phyloP scores from a whole-genome alignment of 1,140 invertebrate genomes.

The Drosophila rufa region DNA sequence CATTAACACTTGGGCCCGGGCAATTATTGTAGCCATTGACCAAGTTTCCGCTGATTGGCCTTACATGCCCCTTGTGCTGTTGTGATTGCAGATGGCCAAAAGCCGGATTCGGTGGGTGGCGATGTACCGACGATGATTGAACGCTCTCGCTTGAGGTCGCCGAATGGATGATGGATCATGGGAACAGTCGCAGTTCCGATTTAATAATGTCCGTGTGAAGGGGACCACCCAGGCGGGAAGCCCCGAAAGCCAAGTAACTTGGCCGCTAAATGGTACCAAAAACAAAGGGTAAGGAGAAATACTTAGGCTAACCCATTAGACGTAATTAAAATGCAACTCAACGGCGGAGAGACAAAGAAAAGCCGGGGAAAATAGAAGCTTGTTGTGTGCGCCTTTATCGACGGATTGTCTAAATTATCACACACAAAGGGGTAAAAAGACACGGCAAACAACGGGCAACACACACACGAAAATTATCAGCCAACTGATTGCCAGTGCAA shows the following conservation, averaged over 20 bases:
- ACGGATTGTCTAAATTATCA: constrained; percentile 75
- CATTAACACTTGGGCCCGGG: constrained; percentile 62
- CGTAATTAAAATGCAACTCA: constrained; percentile 76
- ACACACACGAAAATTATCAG: constrained; percentile 79
- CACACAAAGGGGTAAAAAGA: constrained; percentile 49
- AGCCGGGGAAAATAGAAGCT: constrained; percentile 55
- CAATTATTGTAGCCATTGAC: constrained; percentile 75
- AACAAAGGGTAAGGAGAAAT: constrained; percentile 30
- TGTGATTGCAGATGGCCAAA: constrained; percentile 64
- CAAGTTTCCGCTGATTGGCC: constrained; percentile 78
- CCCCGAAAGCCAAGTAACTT: constrained; percentile 53
- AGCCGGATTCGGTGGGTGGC: constrained; percentile 66
- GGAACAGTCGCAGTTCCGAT: constrained; percentile 43
- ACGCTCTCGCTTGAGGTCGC: constrained; percentile 63
- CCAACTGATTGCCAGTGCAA: constrained; percentile 76
- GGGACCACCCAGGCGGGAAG: constrained; percentile 57
- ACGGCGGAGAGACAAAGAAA: constrained; percentile 47
- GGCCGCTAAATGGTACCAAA: constrained; percentile 58
- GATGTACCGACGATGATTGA: constrained; percentile 72
- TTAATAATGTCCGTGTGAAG: constrained; percentile 31
- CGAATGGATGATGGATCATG: constrained; percentile 74
- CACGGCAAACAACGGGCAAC: constrained; percentile 49
- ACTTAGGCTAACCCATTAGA: constrained; percentile 45
- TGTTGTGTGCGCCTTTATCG: constrained; percentile 76
- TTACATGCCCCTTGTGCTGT: constrained; percentile 60